Conservation (phyloP, 2,888 invertebrate species). For the Himalopsyche kuldschensis region DNA sequence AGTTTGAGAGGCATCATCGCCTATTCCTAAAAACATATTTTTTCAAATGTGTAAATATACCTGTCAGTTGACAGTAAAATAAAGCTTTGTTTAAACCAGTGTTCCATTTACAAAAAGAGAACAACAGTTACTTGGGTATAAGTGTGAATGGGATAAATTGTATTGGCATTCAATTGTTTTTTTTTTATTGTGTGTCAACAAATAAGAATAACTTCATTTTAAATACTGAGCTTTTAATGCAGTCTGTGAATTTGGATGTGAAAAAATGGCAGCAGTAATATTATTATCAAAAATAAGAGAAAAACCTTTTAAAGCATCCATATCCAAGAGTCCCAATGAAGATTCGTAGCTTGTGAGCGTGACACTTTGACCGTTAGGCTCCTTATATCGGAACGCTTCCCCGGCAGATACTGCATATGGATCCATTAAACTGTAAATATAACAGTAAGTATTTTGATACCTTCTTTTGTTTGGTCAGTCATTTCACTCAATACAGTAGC, state of each 20-base stretch:
- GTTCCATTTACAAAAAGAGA: no score
- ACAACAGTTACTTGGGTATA: no score
- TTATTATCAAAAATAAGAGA: neutral
- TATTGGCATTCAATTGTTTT: no score
- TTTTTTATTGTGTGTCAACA: no score
- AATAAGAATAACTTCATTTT: neutral
- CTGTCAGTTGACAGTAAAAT: neutral
- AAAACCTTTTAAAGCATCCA: conserved; percentile 25
- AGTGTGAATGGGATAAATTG: no score
- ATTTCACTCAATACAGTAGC: no score
- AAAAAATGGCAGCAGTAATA: neutral
- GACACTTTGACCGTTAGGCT: neutral
- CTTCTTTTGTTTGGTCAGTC: no score
- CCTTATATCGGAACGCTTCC: neutral
- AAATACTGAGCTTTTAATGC: neutral
- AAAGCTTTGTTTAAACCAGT: no score
- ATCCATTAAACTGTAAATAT: conserved; percentile 20
- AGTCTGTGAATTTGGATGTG: neutral
- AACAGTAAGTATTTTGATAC: neutral
- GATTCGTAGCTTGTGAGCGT: conserved; percentile 18
- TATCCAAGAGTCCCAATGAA: conserved; percentile 33
- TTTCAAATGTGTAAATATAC: neutral
- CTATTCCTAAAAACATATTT: conserved; percentile 6
- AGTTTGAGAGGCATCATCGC: conserved; percentile 3
- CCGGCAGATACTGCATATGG: neutral